Conservation (phyloP, 2,888 invertebrate genomes). For the Eumacrocentrus americanus region DNA sequence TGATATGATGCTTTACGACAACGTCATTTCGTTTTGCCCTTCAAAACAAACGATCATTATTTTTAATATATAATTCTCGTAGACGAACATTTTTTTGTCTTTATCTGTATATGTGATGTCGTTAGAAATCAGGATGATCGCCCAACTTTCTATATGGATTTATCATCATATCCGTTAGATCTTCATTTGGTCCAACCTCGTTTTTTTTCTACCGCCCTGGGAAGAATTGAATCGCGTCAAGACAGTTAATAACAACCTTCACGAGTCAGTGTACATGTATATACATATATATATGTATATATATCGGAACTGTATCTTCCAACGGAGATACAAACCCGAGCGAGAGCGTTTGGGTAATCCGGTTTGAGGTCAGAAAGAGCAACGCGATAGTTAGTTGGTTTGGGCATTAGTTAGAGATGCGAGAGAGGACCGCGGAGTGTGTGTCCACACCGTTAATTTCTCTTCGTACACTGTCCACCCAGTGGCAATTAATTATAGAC, state of each 20-base stretch:
- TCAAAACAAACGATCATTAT: neutral
- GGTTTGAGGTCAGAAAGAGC: conserved; percentile 23
- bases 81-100: neutral
- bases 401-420: conserved; percentile 7
- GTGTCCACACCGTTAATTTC: conserved; percentile 27
- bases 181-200: conserved; percentile 5
- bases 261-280: neutral
- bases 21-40: neutral
- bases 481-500: conserved; percentile 34
- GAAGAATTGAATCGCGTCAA: conserved; percentile 10
- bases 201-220: neutral
- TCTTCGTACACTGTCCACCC: conserved; percentile 26
- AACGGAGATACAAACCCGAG: too few species aligned
- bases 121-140: conserved; percentile 18
- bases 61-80: neutral
- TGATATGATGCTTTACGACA: neutral
- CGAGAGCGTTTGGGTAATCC: conserved; percentile 23
- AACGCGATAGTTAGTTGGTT: conserved; percentile 20
- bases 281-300: neutral
- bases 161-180: conserved; percentile 25
- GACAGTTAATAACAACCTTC: conserved; percentile 13
- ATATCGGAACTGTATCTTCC: conserved; percentile 19
- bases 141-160: conserved; percentile 28
- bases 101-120: conserved; percentile 4
- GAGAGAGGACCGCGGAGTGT: neutral